A percentile compares a stretch with the other conserved stretches of the same genome.
Conservation (phyloP, 1,140 invertebrate species). For the Drosophila pachea region DNA sequence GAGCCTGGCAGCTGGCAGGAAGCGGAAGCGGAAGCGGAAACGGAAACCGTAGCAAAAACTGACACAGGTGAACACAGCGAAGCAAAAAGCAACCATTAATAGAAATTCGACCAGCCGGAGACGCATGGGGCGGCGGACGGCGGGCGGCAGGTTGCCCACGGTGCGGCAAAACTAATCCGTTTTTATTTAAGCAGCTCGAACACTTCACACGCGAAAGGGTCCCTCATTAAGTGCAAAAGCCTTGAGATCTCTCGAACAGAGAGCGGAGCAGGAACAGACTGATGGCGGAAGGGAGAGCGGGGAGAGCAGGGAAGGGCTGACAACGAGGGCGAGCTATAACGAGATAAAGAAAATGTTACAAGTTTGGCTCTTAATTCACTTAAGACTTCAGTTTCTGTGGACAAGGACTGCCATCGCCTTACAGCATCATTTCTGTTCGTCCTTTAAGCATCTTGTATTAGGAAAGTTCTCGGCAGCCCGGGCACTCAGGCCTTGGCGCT, state of each 20-base stretch:
- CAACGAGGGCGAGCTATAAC: slow-evolving; percentile 14
- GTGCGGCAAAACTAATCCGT: slow-evolving; percentile 66
- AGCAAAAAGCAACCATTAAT: background rate
- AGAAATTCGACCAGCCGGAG: too few relatives aligned
- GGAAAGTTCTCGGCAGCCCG: slow-evolving; percentile 55
- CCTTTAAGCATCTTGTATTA: slow-evolving; percentile 73
- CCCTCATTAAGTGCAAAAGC: slow-evolving; percentile 67
- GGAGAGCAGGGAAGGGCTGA: too few relatives aligned
- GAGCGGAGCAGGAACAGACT: too few relatives aligned
- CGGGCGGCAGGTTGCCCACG: too few relatives aligned
- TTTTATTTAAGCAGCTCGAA: slow-evolving; percentile 65
- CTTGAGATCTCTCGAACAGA: slow-evolving; percentile 37
- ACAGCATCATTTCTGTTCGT: slow-evolving; percentile 59
- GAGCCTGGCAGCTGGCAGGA: slow-evolving; percentile 10
- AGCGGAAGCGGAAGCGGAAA: background rate
- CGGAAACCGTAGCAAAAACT: slow-evolving; percentile 10
- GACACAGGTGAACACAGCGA: slow-evolving; percentile 2
- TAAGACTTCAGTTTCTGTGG: slow-evolving; percentile 61
- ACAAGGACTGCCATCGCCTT: slow-evolving; percentile 32
- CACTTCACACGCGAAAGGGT: slow-evolving; percentile 49
- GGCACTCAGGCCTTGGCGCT: slow-evolving; percentile 42
- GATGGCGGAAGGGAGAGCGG: background rate
- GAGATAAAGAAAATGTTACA: slow-evolving; percentile 66
- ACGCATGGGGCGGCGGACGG: too few relatives aligned
- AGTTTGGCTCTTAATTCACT: slow-evolving; percentile 74